Evolutionary conservation across 2,113 vertebrate species (phyloP).

Genomic region (Morone saxatilis): DNA sequence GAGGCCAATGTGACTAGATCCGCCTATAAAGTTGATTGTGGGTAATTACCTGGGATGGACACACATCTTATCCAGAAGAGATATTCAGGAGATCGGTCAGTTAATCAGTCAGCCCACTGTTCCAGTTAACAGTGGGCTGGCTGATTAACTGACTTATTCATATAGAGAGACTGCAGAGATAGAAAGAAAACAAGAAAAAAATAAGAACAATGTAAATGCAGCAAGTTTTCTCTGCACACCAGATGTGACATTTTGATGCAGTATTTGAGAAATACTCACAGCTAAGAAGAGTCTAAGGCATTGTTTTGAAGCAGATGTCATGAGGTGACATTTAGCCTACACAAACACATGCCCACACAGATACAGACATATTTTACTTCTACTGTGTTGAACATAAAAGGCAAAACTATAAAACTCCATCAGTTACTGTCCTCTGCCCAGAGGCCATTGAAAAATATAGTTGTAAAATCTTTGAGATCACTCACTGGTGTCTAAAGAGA

Average conservation of each 20-base stretch:
- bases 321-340: constrained; percentile 13
- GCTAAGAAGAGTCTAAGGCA: neutral
- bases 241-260: constrained; percentile 12
- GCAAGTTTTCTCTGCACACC: neutral
- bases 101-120: too few species aligned
- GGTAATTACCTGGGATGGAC: constrained; percentile 15
- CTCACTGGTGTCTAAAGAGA: too few species aligned
- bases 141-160: neutral
- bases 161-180: neutral
- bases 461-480: neutral
- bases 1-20: neutral
- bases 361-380: neutral
- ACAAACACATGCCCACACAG: neutral
- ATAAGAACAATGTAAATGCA: neutral
- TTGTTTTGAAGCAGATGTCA: constrained; percentile 7
- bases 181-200: neutral
- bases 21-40: neutral
- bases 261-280: constrained; percentile 6
- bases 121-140: neutral
- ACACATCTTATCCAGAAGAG: neutral
- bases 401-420: neutral
- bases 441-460: neutral
- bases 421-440: neutral
- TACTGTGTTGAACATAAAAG: neutral
- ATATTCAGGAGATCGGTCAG: neutral